Conservation (phyloP, 2,797 vertebrate species). For the Salarias fasciatus region DNA sequence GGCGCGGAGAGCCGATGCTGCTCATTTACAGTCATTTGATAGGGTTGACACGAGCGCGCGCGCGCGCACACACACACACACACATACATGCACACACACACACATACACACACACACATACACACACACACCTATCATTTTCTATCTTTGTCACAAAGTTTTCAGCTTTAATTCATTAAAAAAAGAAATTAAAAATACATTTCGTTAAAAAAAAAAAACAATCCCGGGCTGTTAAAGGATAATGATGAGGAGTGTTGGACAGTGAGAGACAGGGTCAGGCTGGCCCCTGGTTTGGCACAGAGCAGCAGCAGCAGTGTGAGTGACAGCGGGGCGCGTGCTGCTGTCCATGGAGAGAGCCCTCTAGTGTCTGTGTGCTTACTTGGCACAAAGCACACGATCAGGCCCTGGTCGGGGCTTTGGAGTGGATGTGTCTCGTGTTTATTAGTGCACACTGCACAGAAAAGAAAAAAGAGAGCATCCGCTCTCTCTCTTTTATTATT, state of each 20-base stretch:
- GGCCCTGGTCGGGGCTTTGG: constrained; percentile 5
- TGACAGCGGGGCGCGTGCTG: constrained; percentile 49
- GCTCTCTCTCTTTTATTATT: no score
- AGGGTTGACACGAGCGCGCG: constrained; percentile 37
- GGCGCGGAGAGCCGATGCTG: constrained; percentile 41
- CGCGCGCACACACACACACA: constrained; percentile 12
- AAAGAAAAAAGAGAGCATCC: no score
- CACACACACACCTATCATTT: no score
- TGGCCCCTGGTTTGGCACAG: no score
- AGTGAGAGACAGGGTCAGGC: constrained; percentile 55
- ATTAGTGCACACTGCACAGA: no score
- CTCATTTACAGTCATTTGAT: constrained; percentile 61
- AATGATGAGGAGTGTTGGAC: constrained; percentile 7
- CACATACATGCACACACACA: no score
- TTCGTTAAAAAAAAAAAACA: no score
- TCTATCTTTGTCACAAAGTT: no score
- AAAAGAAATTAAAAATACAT: background rate
- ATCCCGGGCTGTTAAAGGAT: no score
- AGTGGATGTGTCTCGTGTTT: no score
- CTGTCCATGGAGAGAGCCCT: constrained; percentile 86
- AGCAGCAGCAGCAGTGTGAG: no score
- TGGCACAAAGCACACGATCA: constrained; percentile 59
- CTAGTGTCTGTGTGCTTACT: constrained; percentile 87
- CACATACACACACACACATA: no score
- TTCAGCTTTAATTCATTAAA: background rate